Evolutionary conservation across 2,113 vertebrate species (phyloP).

Genomic region (Amphiprion ocellaris): DNA sequence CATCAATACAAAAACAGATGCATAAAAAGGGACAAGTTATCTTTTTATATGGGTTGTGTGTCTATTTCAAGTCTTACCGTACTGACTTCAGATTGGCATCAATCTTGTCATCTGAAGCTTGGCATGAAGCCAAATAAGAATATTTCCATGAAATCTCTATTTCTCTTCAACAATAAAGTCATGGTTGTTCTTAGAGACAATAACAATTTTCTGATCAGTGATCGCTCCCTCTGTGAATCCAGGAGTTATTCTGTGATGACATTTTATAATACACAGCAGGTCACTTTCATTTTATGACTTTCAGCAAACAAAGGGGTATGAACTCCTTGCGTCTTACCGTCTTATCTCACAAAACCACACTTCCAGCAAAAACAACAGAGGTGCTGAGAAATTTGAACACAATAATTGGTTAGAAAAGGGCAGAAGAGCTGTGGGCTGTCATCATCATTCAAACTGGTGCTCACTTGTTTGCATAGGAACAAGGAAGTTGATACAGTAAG

Average conservation of each 20-base stretch:
- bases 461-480: constrained; percentile 40
- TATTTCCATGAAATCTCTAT: too few relatives aligned
- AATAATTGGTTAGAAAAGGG: constrained; percentile 42
- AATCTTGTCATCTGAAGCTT: too few relatives aligned
- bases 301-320: not conserved
- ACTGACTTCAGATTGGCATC: too few relatives aligned
- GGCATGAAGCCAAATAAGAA: too few relatives aligned
- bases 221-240: not conserved
- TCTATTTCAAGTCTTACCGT: too few relatives aligned
- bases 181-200: not conserved
- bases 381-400: constrained; percentile 17
- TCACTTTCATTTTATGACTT: constrained; percentile 35
- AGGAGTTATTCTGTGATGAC: constrained; percentile 1
- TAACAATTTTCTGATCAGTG: not conserved
- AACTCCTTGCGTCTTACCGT: constrained; percentile 14
- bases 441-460: constrained; percentile 34
- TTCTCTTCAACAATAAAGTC: not conserved
- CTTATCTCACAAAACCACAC: constrained; percentile 50
- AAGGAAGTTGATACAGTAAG: not conserved
- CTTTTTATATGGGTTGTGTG: too few relatives aligned
- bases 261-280: constrained; percentile 22
- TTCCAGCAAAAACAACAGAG: constrained; percentile 44
- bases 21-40: too few relatives aligned
- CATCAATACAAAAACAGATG: too few relatives aligned
- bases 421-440: constrained; percentile 28